Evolutionary conservation across 2,888 invertebrate genomes (phyloP), one percentile per base, ranked within the genome.

Genomic region (Pristionchus arcanus): DNA sequence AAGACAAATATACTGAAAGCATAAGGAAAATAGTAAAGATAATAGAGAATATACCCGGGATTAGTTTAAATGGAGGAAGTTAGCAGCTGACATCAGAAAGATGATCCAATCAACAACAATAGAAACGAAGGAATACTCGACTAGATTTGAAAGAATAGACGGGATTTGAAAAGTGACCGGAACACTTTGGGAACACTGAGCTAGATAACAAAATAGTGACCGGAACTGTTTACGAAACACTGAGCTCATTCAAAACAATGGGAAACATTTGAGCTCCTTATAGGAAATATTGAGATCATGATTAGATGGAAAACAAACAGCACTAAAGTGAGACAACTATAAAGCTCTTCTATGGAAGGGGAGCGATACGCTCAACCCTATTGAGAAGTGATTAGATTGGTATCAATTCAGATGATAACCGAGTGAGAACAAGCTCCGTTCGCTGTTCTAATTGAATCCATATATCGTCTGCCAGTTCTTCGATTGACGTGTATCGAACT

Each of bases 401-500:
- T 21, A 93, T 77, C 19, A 94, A 88, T 90, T 94, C 94, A 66
- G 92, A 92, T 77, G 91, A 90, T 83, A 94, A 90, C 53, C 93
- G 91, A 15, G 93, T 93, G 87, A 94, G 92, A 25, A 95, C 90
- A 5, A 92, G 90, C 89, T 95, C 95, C 15, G 94, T 85, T 49
- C 94, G 91, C 25, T 90, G 93, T 37, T 92, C 91, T 88, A 93
- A 90, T 77, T 92, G 92, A 42, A 93, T 90, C 93, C 93, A 93
- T 25, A 99, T 97, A 95, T 99, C 99, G 83, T 96, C 96, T 0
- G 98, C 97, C 88, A 99, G 96, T 89, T 98, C 97, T 92, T 98
- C 98, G 9, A 98, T 97, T 13, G 96, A 97, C 1, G 98, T 97
- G 96, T 97, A 99, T 68, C 97, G 97, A 92, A 97, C 97, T 95